Base-by-base conservation (phyloP, 2,113 vertebrate species). In the Sapajus apella region DNA sequence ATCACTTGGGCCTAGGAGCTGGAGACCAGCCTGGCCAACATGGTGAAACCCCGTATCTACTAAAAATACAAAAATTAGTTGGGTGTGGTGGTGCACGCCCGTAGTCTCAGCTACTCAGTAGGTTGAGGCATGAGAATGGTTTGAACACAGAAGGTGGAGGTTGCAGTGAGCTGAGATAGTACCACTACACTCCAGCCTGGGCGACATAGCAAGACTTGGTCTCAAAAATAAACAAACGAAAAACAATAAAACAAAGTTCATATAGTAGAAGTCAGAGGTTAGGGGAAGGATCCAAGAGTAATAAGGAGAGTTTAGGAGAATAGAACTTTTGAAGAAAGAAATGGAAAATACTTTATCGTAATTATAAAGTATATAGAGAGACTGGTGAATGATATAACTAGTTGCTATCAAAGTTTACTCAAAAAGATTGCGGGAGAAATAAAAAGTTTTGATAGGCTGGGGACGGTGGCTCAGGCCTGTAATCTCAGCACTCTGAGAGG, bases 241-340 rank as follows among this genome's bases (percentile, higher is more conserved):
- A 61, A 27, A 25, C 11, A 61, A 32, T 64, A 64, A 64, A 64
- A 64, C 79, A 87, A 58, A 94, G 55, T 92, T 89, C 37, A 80
- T 16, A 92, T 32, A 8, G 37, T 45, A 12, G 23, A 79, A 93
- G 55, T 50, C 47, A 95, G 40, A 89, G 40, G 37, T 82, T 75
- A 93, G 40, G 40, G 21, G 12, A 92, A 94, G 23, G 16, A 58
- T 68, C n/a, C 56, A 90, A 85, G 52, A 58, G 25, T 91, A 89
- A 95, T 11, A 32, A 56, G 37, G 9, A 13, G 21, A 83, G 86
- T 89, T 91, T 68, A 92, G 88, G 8, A 47, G 43, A 81, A 76
- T 75, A 96, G 50, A 83, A 58, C 10, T 85, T 94, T 80, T 58
- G 25, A 81, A 93, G 47, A 81, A 93, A 90, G 75, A 27, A 66